Evolutionary conservation across 2,797 vertebrate species (phyloP).

Genomic region (Ambastaia sidthimunki): DNA sequence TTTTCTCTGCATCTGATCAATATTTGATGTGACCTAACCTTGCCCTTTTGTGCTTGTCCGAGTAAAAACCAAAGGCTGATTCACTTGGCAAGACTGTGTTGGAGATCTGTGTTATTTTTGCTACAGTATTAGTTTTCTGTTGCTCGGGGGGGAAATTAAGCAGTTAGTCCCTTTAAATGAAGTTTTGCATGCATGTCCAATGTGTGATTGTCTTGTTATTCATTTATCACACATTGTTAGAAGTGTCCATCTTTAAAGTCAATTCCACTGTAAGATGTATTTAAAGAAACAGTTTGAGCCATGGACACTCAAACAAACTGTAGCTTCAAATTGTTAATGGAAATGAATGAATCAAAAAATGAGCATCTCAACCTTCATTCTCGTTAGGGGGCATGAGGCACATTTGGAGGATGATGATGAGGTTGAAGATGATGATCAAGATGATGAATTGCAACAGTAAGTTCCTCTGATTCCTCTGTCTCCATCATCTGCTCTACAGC

Average conservation of each 20-base stretch:
- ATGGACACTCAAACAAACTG: background rate
- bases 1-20: slow-evolving; percentile 53
- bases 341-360: slow-evolving; percentile 35
- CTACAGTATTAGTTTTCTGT: slow-evolving; percentile 28
- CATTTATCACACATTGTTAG: too few species aligned
- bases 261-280: background rate
- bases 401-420: slow-evolving; percentile 87
- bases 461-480: slow-evolving; percentile 60
- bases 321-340: slow-evolving; percentile 14
- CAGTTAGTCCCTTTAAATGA: slow-evolving; percentile 7
- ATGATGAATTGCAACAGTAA: slow-evolving; percentile 85
- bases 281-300: background rate
- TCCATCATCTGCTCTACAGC: background rate
- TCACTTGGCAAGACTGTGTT: slow-evolving; percentile 43
- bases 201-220: slow-evolving; percentile 6
- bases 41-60: slow-evolving; percentile 49
- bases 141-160: background rate
- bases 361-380: slow-evolving; percentile 67
- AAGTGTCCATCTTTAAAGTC: background rate
- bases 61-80: slow-evolving; percentile 40
- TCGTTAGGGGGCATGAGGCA: slow-evolving; percentile 84
- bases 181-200: slow-evolving; percentile 21
- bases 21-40: slow-evolving; percentile 60
- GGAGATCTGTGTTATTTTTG: slow-evolving; percentile 37
- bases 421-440: slow-evolving; percentile 70